Evolutionary conservation across 2,113 vertebrate species (phyloP).

Genomic region (Microcebus tavaratra): DNA sequence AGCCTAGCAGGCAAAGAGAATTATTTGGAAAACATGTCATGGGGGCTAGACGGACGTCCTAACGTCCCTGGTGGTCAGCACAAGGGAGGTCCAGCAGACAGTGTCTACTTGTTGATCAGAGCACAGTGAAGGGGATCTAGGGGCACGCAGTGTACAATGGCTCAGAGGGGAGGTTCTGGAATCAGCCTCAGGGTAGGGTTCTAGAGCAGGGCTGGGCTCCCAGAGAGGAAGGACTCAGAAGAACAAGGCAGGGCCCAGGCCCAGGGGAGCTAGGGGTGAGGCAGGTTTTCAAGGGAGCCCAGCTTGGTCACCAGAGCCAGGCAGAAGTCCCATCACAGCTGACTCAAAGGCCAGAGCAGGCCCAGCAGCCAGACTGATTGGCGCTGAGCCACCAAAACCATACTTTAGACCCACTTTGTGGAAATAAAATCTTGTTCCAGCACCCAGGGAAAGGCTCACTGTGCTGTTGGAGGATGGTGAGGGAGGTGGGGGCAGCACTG

Average conservation of each 20-base stretch:
- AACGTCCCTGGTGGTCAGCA: not conserved
- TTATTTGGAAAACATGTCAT: not conserved
- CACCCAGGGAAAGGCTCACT: not conserved
- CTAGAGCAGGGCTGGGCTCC: not conserved
- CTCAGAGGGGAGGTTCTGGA: not conserved
- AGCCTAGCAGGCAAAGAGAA: not conserved
- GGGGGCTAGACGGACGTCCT: not conserved
- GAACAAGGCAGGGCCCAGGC: not conserved
- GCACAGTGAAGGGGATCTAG: not conserved
- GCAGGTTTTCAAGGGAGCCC: not conserved
- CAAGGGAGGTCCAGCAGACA: not conserved
- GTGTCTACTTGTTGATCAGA: not conserved
- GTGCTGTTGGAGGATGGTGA: not conserved
- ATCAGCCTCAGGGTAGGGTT: no score
- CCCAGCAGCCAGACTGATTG: not conserved
- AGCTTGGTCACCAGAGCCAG: not conserved
- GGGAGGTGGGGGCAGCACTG: not conserved
- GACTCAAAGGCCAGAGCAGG: not conserved
- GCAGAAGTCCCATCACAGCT: not conserved
- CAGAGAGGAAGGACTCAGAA: not conserved
- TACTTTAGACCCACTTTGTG: not conserved
- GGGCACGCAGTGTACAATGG: not conserved
- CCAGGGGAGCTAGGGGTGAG: not conserved
- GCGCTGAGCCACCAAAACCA: not conserved
- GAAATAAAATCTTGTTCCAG: not conserved